Percentiles rank a stretch among this genome's conserved stretches.
Evolutionary conservation across 2,113 vertebrate species (phyloP).

Genomic region (Prionailurus viverrinus): DNA sequence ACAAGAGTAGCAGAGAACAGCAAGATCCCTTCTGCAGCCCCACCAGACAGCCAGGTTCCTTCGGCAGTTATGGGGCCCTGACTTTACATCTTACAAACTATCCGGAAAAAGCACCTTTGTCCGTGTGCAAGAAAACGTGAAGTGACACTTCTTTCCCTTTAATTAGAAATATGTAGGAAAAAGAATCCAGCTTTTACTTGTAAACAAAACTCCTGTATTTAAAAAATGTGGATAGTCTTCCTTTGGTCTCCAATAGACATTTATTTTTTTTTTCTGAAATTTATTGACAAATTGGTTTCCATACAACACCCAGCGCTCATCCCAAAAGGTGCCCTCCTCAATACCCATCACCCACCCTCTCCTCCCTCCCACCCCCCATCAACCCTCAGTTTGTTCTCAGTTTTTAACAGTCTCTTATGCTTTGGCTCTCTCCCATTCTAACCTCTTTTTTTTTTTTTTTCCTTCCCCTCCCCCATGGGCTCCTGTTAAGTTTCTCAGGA

Average conservation of each 20-base stretch:
- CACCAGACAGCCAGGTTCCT: background rate
- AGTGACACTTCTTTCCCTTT: background rate
- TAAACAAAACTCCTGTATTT: conserved; percentile 6
- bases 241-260: background rate
- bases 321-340: no score
- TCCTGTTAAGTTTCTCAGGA: no score
- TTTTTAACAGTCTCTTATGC: no score
- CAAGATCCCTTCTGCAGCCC: background rate
- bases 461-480: no score
- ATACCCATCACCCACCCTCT: no score
- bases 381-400: no score
- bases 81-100: background rate
- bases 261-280: no score
- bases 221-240: background rate
- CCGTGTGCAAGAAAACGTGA: background rate
- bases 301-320: no score
- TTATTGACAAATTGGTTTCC: no score
- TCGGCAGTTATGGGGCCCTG: background rate
- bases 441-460: no score
- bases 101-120: background rate
- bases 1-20: background rate
- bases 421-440: no score
- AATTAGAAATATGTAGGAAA: conserved; percentile 17
- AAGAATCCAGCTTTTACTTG: background rate
- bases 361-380: no score